Base-by-base conservation (phyloP, 2,888 invertebrate species). In the Augiades crinisus region DNA sequence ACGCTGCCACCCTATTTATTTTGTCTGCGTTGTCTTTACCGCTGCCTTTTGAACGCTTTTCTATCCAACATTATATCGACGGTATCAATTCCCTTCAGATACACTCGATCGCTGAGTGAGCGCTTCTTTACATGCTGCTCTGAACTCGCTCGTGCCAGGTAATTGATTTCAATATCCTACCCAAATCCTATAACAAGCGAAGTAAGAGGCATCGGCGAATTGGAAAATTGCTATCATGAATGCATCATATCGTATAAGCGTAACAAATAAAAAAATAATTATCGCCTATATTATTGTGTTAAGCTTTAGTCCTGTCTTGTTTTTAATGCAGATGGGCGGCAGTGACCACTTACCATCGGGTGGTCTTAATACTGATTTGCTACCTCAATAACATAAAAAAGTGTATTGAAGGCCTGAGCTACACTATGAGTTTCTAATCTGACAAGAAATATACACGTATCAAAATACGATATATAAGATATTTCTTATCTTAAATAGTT, bases 11-110 rank as follows among this genome's bases (percentile, higher is more conserved):
- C 80, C 81, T 80, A 85, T 84, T 86, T 87, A 81, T 86, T 83
- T 86, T 79, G 81, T 83, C 81, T 86, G 72, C 77, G 80, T 79
- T 86, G 81, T 85, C 81, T 87, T 81, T 83, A 74, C 76, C 70
- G 72, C 78, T 75, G 74, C 79, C 75, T 81, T 79, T 84, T 84
- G 81, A 79, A 80, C 78, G 78, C 71, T 81, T 80, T 78, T 73
- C 78, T 73, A 81, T 81, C 78, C 72, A 64, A 75, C 76, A 81
- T 82, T 81, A 84, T 81, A 81, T 82, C 75, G 78, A 78, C 78
- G 78, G 73, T 77, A 86, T 83, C 82, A 81, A 83, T 82, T 83
- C 73, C 68, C 68, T 75, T 75, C 73, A 75, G 72, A 71, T 74
- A 73, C 63, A 61, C 57, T 64, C 67, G 67, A 65, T 69, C 68